phyloP scores from a whole-genome alignment of 2,888 invertebrate genomes.

The Laothoe populi region DNA sequence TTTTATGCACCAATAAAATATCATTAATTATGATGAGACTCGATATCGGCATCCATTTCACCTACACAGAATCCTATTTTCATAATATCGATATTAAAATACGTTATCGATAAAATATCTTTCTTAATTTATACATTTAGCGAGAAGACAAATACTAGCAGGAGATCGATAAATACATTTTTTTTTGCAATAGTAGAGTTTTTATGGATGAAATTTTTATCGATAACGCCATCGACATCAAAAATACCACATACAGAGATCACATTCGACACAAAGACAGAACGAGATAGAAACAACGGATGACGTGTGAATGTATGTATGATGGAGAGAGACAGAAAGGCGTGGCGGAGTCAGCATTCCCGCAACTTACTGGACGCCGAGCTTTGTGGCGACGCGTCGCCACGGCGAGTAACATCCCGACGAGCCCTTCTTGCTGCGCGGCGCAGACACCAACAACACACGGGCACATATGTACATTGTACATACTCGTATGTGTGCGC shows the following conservation, averaged over 20 bases:
- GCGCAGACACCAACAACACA: constrained; percentile 68
- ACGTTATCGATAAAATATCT: constrained; percentile 16
- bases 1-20: constrained; percentile 5
- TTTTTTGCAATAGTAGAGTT: background rate
- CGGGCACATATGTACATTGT: constrained; percentile 78
- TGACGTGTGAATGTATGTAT: constrained; percentile 66
- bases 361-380: constrained; percentile 96
- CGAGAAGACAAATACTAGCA: too few relatives aligned
- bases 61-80: background rate
- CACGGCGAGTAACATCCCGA: constrained; percentile 94
- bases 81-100: background rate
- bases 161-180: background rate
- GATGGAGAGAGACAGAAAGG: constrained; percentile 66
- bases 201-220: background rate
- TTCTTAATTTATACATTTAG: too few relatives aligned
- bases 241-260: background rate
- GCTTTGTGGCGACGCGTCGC: constrained; percentile 96
- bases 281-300: constrained; percentile 47
- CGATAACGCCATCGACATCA: constrained; percentile 12
- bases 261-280: constrained; percentile 44
- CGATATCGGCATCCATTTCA: constrained; percentile 9
- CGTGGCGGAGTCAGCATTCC: constrained; percentile 64
- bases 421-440: constrained; percentile 86
- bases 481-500: constrained; percentile 65
- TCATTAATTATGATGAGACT: background rate